Base-by-base conservation (phyloP, 2,797 vertebrate genomes). In the Labeo calbasu region DNA sequence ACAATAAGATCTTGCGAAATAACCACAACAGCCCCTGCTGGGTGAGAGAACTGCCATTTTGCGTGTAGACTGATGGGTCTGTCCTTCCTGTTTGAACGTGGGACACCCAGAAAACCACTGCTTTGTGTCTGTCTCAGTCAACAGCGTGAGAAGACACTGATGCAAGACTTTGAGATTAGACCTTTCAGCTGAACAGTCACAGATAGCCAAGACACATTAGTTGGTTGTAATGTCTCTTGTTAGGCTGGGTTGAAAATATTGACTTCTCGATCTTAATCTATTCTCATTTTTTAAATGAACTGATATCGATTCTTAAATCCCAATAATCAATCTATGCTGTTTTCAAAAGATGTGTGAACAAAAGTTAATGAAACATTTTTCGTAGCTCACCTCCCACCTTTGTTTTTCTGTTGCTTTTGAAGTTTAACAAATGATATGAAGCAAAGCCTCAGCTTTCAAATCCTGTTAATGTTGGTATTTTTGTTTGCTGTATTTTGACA, bases 31-130 rank as follows among this genome's bases (percentile, higher is more conserved):
- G 59, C 55, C 40, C 70, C 12, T 40, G 65, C 73, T 85, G 68
- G 61, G 43, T 84, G 77, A 79, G 28, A 85, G 63, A 85, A 81
- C 85, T 88, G 90, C 72, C 86, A 88, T 89, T 90, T 91, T 89
- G 76, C n/a, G 85, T 89, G 84, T 87, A 87, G 84, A 89, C 83
- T 88, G 89, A 88, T 84, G 81, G 85, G 82, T 87, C 84, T 69
- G 72, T 63, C 84, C 86, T 80, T 85, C 71, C 85, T 84, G 87
- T 89, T 72, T 88, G 83, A 85, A 90, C 85, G 61, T 84, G 87
- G 77, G 84, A 76, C 88, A 86, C 77, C 80, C 61, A 59, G 72
- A 91, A 90, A 87, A 65, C 79, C 71, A 78, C 89, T 13, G 55
- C 77, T 50, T 89, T 76, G 46, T 86, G 17, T 61, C 69, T 86